Evolutionary conservation across 2,797 vertebrate genomes (phyloP).

Genomic region (Taenioides sp.): DNA sequence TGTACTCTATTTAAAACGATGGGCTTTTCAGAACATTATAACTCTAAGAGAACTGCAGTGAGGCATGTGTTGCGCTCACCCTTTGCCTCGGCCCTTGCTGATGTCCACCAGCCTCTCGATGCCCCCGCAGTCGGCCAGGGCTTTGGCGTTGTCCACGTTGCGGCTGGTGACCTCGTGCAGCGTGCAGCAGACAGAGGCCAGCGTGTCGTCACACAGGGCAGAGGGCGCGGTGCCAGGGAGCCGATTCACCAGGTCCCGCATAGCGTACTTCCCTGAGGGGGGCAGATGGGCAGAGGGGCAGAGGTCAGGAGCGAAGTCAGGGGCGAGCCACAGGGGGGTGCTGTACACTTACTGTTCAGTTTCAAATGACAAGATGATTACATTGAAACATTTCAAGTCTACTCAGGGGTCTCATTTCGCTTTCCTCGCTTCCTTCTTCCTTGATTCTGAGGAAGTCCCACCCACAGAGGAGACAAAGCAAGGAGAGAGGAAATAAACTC

Average conservation of each 20-base stretch:
- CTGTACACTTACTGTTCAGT: too few species aligned
- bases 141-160: conserved; percentile 98
- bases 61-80: conserved; percentile 58
- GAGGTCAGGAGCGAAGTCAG: not conserved
- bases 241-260: conserved; percentile 94
- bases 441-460: too few species aligned
- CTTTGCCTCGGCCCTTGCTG: conserved; percentile 94
- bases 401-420: too few species aligned
- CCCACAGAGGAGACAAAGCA: too few species aligned
- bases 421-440: too few species aligned
- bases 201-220: conserved; percentile 90
- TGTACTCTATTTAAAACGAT: too few species aligned
- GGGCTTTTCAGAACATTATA: too few species aligned
- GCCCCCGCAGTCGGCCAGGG: conserved; percentile 90
- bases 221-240: conserved; percentile 84
- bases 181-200: conserved; percentile 94
- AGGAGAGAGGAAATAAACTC: too few species aligned
- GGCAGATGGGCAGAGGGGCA: not conserved
- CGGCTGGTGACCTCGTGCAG: conserved; percentile 96
- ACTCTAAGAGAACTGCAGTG: too few species aligned
- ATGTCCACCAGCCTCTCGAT: conserved; percentile 98
- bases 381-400: too few species aligned
- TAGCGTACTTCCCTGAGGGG: conserved; percentile 92
- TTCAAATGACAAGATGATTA: not conserved
- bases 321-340: not conserved